Percentiles rank a stretch among this genome's conserved stretches.
Evolutionary conservation across 2,888 invertebrate species (phyloP).

Genomic region (Glyphotaelius pellucidus): DNA sequence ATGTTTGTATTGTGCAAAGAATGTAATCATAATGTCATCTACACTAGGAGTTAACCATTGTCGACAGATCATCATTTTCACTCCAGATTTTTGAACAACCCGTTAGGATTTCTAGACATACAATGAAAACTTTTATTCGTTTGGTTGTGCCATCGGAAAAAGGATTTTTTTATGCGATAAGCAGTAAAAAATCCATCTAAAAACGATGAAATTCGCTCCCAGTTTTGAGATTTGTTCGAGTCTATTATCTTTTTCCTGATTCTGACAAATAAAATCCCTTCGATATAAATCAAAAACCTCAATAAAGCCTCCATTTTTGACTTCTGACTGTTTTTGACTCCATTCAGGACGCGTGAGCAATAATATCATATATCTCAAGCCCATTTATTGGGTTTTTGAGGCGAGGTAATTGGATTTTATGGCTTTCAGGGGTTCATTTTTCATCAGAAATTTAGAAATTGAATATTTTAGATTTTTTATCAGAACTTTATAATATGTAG

Average conservation of each 20-base stretch:
- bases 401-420: background rate
- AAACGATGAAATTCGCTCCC: background rate
- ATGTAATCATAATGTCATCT: too few relatives aligned
- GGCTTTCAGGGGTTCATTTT: background rate
- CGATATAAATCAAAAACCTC: slow-evolving; percentile 43
- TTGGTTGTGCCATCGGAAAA: background rate
- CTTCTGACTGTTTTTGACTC: slow-evolving; percentile 49
- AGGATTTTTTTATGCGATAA: background rate
- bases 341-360: slow-evolving; percentile 52
- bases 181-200: background rate
- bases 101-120: background rate
- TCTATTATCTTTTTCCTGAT: slow-evolving; percentile 18
- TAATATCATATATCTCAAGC: slow-evolving; percentile 44
- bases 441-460: background rate
- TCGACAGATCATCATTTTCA: background rate
- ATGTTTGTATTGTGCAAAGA: too few relatives aligned
- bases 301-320: slow-evolving; percentile 51
- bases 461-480: background rate
- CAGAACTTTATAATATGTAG: background rate
- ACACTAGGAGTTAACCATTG: too few relatives aligned
- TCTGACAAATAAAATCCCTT: slow-evolving; percentile 28
- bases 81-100: background rate
- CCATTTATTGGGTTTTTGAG: slow-evolving; percentile 46
- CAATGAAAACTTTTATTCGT: background rate
- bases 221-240: slow-evolving; percentile 4